Evolutionary conservation across 2,888 invertebrate genomes (phyloP).

Genomic region (Phengaris alcon): DNA sequence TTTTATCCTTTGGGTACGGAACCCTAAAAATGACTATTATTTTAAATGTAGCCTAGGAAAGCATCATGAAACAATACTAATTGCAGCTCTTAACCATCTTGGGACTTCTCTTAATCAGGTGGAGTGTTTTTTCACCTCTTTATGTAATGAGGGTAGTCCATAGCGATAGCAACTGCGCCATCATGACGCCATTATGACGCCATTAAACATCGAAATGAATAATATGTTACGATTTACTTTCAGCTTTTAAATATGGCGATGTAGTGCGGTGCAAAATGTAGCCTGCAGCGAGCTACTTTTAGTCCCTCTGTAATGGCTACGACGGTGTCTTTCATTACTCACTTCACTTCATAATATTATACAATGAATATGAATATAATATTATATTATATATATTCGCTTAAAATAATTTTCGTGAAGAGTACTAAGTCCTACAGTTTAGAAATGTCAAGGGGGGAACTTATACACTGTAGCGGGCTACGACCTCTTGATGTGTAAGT

Average conservation of each 20-base stretch:
- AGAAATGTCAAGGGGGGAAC: no score
- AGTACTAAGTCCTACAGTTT: no score
- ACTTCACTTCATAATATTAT: no score
- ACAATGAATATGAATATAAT: no score
- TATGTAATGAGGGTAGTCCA: slow-evolving; percentile 13
- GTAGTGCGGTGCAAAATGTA: background rate
- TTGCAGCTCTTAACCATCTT: slow-evolving; percentile 12
- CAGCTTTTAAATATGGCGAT: slow-evolving; percentile 43
- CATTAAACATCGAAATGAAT: slow-evolving; percentile 49
- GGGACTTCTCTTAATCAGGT: background rate
- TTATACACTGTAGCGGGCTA: no score
- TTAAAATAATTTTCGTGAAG: no score
- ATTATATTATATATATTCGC: no score
- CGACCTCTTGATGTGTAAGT: no score
- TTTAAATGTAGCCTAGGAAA: background rate
- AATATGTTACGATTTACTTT: slow-evolving; percentile 46
- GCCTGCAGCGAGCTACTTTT: no score
- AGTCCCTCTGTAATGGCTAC: no score
- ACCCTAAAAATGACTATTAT: background rate
- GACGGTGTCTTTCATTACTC: no score
- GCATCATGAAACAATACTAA: background rate
- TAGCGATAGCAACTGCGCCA: slow-evolving; percentile 38
- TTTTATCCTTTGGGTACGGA: no score
- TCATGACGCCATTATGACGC: slow-evolving; percentile 41
- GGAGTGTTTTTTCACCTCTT: slow-evolving; percentile 9